Conservation (phyloP, 2,113 vertebrate species). For the Anolis carolinensis region DNA sequence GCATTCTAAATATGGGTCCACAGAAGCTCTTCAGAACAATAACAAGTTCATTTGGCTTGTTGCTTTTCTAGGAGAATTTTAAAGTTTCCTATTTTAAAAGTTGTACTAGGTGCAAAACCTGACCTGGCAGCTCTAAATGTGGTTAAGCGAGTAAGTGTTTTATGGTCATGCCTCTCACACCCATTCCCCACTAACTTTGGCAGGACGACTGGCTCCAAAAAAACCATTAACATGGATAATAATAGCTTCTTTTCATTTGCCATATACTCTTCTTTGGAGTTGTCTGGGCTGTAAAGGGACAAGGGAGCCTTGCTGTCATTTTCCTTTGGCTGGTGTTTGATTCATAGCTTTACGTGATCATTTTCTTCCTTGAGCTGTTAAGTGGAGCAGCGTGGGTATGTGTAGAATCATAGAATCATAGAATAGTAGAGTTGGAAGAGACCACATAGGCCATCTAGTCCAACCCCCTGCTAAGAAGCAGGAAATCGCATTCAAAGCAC, state of each 20-base stretch:
- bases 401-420: too few species aligned
- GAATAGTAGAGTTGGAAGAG: too few species aligned
- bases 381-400: too few species aligned
- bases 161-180: conserved; percentile 10
- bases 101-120: conserved; percentile 11
- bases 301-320: background rate
- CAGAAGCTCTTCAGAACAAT: conserved; percentile 42
- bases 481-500: too few species aligned
- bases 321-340: background rate
- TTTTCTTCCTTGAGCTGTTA: background rate
- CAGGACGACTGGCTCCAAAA: conserved; percentile 24
- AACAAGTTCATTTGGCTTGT: conserved; percentile 37
- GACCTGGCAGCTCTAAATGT: conserved; percentile 21
- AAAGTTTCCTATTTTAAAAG: conserved; percentile 30
- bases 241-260: conserved; percentile 4
- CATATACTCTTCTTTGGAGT: background rate
- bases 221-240: background rate
- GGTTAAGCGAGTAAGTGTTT: conserved; percentile 24
- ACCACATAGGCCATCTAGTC: too few species aligned
- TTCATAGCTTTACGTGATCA: background rate
- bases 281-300: background rate
- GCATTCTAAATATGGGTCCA: conserved; percentile 51
- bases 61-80: conserved; percentile 44
- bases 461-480: too few species aligned
- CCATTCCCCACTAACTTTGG: conserved; percentile 19